Evolutionary conservation across 64 coral and sea anemone genomes (phyloP).

Genomic region (Orbicella faveolata): DNA sequence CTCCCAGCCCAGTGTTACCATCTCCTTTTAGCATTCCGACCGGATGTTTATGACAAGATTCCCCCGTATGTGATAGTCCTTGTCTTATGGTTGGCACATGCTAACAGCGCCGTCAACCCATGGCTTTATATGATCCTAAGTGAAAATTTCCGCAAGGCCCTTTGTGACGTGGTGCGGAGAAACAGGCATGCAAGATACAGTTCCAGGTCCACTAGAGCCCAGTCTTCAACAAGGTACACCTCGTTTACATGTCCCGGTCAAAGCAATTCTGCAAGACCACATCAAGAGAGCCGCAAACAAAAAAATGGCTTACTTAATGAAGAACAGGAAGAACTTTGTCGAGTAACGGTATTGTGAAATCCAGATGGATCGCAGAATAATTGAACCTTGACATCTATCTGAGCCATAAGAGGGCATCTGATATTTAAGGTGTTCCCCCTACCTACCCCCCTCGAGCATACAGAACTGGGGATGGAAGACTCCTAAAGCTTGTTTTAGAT

Average conservation of each 20-base stretch:
- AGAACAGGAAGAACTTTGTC: background rate
- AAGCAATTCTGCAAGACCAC: background rate
- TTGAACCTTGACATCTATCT: too few species aligned
- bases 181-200: background rate
- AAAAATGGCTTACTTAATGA: background rate
- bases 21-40: background rate
- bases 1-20: slow-evolving; percentile 52
- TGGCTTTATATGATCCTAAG: slow-evolving; percentile 46
- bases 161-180: background rate
- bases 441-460: too few species aligned
- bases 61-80: background rate
- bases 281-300: background rate
- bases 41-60: background rate
- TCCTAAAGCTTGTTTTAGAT: too few species aligned
- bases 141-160: slow-evolving; percentile 19
- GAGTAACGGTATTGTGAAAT: background rate
- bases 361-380: too few species aligned
- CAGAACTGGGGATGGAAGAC: too few species aligned
- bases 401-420: too few species aligned
- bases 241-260: background rate
- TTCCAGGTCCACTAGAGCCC: background rate
- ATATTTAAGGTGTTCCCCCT: too few species aligned
- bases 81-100: slow-evolving; percentile 31
- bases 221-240: background rate
- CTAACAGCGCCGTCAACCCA: slow-evolving; percentile 52